Base-by-base conservation (phyloP, 1,140 invertebrate species). In the Calliphora vicina region DNA sequence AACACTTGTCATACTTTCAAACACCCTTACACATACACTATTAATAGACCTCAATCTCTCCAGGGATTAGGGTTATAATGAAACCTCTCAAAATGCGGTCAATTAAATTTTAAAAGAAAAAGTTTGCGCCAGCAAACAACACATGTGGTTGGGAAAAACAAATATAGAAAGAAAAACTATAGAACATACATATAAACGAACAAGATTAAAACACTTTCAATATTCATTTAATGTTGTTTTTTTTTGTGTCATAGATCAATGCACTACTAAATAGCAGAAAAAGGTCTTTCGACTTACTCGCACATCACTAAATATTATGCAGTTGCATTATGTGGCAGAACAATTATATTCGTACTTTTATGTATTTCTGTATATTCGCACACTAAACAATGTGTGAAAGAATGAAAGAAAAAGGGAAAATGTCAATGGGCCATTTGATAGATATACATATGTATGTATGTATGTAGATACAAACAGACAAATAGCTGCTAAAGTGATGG, bases 171-270 rank as follows among this genome's bases (percentile, higher is more conserved):
- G 72, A 26, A 73, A 73, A 57, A 57, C 50, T n/a, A 57, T n/a
- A 57, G n/a, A n/a, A n/a, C n/a, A n/a, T n/a, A 57, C 50, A 15
- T 4, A 5, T 12, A 27, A 27, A 27, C 23, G 72, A 73, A 73
- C 72, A 73, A 6, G 15, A 29, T 72, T 8, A 72, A 57, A n/a
- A 67, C 73, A 17, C 61, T 67, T 23, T 67, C 57, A 23, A 23
- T 23, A 23, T 67, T 67, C 61, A 12, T 12, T 67, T n/a, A n/a
- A n/a, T 57, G 50, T 17, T 17, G n/a, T 6, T 6, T 25, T 67
- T 67, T 76, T 76, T 76, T 76, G 42, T 76, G 73, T 76, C 73
- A 76, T 9, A 76, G 73, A 76, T 76, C 73, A 76, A 76, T 76
- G 73, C 17, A 76, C 73, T 42, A 23, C 61, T 67, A 67, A 67